phyloP scores from a whole-genome alignment of 92 coral and sea anemone genomes.

The Palythoa caribaeorum region DNA sequence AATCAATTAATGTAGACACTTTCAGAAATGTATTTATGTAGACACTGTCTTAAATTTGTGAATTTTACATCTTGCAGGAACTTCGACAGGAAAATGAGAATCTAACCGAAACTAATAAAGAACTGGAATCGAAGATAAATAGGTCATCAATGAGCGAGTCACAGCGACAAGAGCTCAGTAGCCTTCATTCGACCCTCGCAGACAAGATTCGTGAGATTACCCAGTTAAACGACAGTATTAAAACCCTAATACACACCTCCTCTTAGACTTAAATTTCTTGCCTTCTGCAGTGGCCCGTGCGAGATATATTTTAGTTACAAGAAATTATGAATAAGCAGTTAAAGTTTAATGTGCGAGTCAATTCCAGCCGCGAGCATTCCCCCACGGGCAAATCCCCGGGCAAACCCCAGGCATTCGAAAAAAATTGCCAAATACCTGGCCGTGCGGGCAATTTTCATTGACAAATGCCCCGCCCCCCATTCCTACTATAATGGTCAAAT shows the following conservation, averaged over 20 bases:
- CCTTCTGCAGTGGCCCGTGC: neutral
- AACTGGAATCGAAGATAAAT: conserved; percentile 59
- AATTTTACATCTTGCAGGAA: neutral
- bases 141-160: conserved; percentile 68
- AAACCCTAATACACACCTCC: conserved; percentile 24
- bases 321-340: neutral
- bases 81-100: conserved; percentile 44
- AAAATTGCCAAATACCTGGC: too few relatives aligned
- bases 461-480: too few relatives aligned
- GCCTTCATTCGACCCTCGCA: conserved; percentile 69
- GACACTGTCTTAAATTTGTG: neutral
- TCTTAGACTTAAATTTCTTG: neutral
- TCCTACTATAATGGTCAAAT: too few relatives aligned
- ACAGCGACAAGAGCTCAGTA: conserved; percentile 70
- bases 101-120: conserved; percentile 47
- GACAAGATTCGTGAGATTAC: conserved; percentile 72
- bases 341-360: too few relatives aligned
- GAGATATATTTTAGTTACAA: neutral
- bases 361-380: too few relatives aligned
- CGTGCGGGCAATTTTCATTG: too few relatives aligned
- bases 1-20: too few relatives aligned
- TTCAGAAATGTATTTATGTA: neutral
- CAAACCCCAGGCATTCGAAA: too few relatives aligned
- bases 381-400: too few relatives aligned
- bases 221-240: conserved; percentile 50